Evolutionary conservation across 2,888 invertebrate genomes (phyloP).

Genomic region (Tetragonula carbonaria): DNA sequence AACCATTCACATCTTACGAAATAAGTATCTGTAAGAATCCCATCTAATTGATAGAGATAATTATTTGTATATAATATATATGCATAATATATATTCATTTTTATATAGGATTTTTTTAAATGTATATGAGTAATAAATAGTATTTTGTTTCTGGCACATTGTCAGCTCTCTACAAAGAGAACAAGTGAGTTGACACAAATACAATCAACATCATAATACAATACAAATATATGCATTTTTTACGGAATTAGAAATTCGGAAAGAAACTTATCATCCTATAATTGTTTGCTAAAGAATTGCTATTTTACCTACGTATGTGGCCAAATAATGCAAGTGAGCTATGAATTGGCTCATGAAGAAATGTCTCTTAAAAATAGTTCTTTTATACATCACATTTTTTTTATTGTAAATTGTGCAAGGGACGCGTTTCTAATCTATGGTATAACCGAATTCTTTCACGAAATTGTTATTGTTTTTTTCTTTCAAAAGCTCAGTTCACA

Average conservation of each 20-base stretch:
- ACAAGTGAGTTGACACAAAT: slow-evolving; percentile 68
- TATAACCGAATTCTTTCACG: slow-evolving; percentile 30
- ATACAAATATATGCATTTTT: slow-evolving; percentile 36
- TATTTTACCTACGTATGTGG: slow-evolving; percentile 41
- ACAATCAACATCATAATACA: slow-evolving; percentile 60
- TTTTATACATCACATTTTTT: slow-evolving; percentile 62
- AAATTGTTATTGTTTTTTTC: slow-evolving; percentile 19
- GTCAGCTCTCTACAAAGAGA: slow-evolving; percentile 72
- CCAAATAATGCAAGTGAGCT: slow-evolving; percentile 42
- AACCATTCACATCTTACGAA: slow-evolving; percentile 27
- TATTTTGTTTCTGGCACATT: slow-evolving; percentile 78
- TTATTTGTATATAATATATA: slow-evolving; percentile 59
- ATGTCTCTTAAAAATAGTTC: slow-evolving; percentile 62
- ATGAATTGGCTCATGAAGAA: slow-evolving; percentile 45
- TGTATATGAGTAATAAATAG: slow-evolving; percentile 77
- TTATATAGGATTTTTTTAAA: slow-evolving; percentile 55
- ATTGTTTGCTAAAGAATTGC: slow-evolving; percentile 47
- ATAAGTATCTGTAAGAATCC: slow-evolving; percentile 55
- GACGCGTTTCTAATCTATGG: slow-evolving; percentile 34
- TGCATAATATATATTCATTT: slow-evolving; percentile 56
- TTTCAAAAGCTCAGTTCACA: not conserved
- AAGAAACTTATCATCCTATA: slow-evolving; percentile 50
- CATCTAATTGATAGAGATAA: slow-evolving; percentile 54
- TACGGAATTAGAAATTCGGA: slow-evolving; percentile 43
- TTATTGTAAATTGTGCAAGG: slow-evolving; percentile 36